Evolutionary conservation across 2,797 vertebrate genomes (phyloP), one percentile per base, ranked within the genome.

Genomic region (Setipinna tenuifilis): DNA sequence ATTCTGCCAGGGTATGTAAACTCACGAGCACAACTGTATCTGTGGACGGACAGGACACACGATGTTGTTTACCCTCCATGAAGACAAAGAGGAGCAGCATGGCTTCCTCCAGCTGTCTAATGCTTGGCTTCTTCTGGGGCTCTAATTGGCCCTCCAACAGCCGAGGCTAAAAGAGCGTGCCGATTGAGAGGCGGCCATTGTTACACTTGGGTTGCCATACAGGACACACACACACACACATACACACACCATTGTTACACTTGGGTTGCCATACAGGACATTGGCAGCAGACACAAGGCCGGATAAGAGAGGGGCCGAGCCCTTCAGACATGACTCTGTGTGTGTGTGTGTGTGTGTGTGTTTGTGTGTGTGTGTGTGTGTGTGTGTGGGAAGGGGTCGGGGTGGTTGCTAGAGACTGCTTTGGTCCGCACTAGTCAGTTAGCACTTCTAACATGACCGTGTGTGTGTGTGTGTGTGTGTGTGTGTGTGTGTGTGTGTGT

Each of bases 101-200:
- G 14, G 7, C 28, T 35, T 28, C 68, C 31, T 28, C 19, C 16
- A 78, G 71, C 31, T 78, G 44, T 87, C 83, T 19, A 87, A 82
- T 85, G 89, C 81, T 68, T 90, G 90, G 25, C 86, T 89, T 93
- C 90, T 90, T 89, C 17, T 41, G 35, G 90, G 91, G 89, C n/a
- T 87, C 88, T 92, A 92, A 94, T 94, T 93, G 93, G 87, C 44
- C 87, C 84, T 89, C 88, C 83, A 92, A 92, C 87, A 90, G 88
- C 89, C 82, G 84, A 84, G 84, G 86, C 88, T 71, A 88, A 87
- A 90, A 84, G 19, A 78, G 28, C 1, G 31, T 19, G 17, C 19
- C 17, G 44, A 78, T 41, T 78, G 17, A 78, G 44, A 78, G 71
- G 71, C 65, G 31, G 11, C 35, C 35, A 71, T 14, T 16, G 12